Evolutionary conservation across 2,797 vertebrate species (phyloP), one percentile per base, ranked within the genome.

Genomic region (Dermochelys coriacea): DNA sequence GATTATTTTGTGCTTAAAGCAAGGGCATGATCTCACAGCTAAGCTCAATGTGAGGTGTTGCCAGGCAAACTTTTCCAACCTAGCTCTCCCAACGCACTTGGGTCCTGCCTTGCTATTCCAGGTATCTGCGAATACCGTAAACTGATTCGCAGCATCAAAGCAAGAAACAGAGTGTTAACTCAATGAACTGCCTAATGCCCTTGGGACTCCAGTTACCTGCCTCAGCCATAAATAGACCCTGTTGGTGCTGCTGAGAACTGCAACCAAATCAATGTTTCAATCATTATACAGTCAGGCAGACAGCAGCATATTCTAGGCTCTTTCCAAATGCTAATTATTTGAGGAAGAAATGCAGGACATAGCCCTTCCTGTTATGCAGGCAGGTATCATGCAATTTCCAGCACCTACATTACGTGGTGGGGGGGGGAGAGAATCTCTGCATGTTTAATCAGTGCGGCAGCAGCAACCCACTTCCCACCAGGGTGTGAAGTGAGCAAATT

Each of bases 281-380:
- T 84, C 85, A 85, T 89, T 71, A 57, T 68, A 80, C 15, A 88
- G 91, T 93, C 82, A 94, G 37, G 80, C 54, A 89, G 86, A 49
- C 12, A 84, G 89, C 64, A 92, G 54, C 10, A 3, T 71, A 96
- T 87, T 95, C 93, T 71, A 95, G 49, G 82, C 88, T 93, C 71
- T 93, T 93, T 71, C 91, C 89, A 94, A 95, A 96, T 31, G 57
- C 50, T 88, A 90, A 94, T 88, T 94, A 84, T 45, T 84, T 51
- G 81, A 79, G 86, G 49, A 88, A 94, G 88, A 83, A 21, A 47
- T 71, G 19, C 47, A 64, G 82, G 92, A 84, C 83, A 57, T 1
- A n/a, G 81, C 92, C 89, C 83, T 96, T 96, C 92, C 94, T 95
- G 95, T 93, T 96, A 92, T 89, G 93, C 93, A 95, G 29, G 68